Evolutionary conservation across 1,140 invertebrate species (phyloP).

Genomic region (Carposina sasakii): DNA sequence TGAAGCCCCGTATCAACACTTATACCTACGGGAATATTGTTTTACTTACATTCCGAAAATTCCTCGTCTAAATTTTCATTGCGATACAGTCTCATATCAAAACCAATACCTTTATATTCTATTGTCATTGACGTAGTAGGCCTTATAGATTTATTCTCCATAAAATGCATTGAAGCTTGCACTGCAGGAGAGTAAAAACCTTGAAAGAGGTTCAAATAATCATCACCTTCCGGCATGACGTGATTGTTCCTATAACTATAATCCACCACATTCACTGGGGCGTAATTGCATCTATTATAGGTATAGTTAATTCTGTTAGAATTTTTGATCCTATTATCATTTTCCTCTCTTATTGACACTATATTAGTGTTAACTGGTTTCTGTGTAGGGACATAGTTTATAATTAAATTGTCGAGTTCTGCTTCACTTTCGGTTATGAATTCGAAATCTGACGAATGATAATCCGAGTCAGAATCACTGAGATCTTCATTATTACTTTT

Average conservation of each 20-base stretch:
- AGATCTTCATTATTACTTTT: too few species aligned
- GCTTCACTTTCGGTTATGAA: constrained; percentile 46
- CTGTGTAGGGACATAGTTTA: too few species aligned
- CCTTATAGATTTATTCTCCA: constrained; percentile 35
- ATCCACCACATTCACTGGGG: too few species aligned
- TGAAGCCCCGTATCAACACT: too few species aligned
- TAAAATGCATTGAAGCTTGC: constrained; percentile 11
- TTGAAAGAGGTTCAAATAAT: constrained; percentile 36
- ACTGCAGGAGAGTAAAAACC: constrained; percentile 14
- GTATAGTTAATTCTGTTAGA: neutral
- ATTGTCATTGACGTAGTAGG: constrained; percentile 21
- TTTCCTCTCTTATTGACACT: neutral
- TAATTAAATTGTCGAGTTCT: constrained; percentile 19
- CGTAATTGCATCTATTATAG: constrained; percentile 8
- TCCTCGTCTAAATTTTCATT: constrained; percentile 20
- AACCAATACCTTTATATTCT: constrained; percentile 25
- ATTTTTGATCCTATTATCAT: neutral
- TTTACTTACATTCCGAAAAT: too few species aligned
- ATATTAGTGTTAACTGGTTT: neutral
- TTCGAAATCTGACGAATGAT: constrained; percentile 52
- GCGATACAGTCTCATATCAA: constrained; percentile 20
- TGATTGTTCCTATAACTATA: constrained; percentile 11
- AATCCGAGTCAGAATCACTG: too few species aligned
- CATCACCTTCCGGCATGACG: constrained; percentile 31
- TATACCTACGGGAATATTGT: too few species aligned